phyloP scores from a whole-genome alignment of 2,888 invertebrate genomes.

The Apodemia zela region DNA sequence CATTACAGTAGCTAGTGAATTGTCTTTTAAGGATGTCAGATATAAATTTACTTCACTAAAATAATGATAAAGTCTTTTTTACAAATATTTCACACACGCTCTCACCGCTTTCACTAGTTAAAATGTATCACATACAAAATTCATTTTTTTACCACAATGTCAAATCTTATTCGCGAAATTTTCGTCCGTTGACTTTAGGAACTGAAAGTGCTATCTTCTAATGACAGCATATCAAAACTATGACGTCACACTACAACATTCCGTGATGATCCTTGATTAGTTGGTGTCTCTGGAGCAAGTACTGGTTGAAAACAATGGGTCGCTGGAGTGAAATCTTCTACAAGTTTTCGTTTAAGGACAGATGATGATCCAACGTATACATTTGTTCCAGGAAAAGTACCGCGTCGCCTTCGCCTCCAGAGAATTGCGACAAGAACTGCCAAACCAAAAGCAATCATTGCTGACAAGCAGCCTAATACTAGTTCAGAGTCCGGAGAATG shows the following conservation, averaged over 20 bases:
- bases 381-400: constrained; percentile 79
- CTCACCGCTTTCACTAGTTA: constrained; percentile 42
- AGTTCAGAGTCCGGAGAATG: constrained; percentile 79
- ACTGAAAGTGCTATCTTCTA: constrained; percentile 78
- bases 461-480: constrained; percentile 81
- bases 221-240: constrained; percentile 79
- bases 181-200: constrained; percentile 69
- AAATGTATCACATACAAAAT: constrained; percentile 44
- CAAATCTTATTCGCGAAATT: constrained; percentile 37
- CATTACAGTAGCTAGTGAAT: constrained; percentile 58
- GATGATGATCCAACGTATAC: constrained; percentile 82
- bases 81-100: constrained; percentile 34
- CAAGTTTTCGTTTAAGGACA: constrained; percentile 81
- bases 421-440: constrained; percentile 75
- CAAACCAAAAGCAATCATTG: constrained; percentile 70
- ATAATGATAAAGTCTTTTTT: constrained; percentile 25
- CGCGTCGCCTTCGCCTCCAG: constrained; percentile 79
- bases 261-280: constrained; percentile 62
- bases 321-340: constrained; percentile 79
- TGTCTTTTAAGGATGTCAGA: constrained; percentile 47
- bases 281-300: constrained; percentile 71
- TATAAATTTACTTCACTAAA: constrained; percentile 42
- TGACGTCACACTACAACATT: constrained; percentile 85
- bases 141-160: constrained; percentile 32
- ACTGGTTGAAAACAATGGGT: constrained; percentile 81